These are phyloP conservation scores for Hystrix brachyura DNA, from an alignment of 2,113 vertebrate species.

Conservation along the genomic window DNA sequence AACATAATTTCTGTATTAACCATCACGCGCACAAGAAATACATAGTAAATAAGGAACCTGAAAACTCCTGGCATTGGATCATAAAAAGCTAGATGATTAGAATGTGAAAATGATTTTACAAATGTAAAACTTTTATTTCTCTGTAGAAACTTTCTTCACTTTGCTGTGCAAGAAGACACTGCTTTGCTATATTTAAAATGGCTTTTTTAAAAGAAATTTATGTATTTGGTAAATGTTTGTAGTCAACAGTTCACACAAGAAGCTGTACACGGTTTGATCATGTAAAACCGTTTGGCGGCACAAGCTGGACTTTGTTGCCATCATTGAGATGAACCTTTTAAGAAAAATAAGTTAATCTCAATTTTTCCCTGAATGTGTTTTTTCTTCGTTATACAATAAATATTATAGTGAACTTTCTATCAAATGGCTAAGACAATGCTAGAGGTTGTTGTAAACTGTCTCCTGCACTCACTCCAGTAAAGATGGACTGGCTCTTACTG, in stretches of 20 bases:
- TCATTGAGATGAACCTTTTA: constrained; percentile 96
- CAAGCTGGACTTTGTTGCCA: constrained; percentile 99
- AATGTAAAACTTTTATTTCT: constrained; percentile 91
- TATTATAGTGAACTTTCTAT: constrained; percentile 99
- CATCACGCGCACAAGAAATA: constrained; percentile 92
- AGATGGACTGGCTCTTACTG: constrained; percentile 99
- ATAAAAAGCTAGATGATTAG: constrained; percentile 88
- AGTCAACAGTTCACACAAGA: constrained; percentile 96
- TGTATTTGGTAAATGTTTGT: constrained; percentile 99
- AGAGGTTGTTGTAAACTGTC: constrained; percentile 99
- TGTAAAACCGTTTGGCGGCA: constrained; percentile 97
- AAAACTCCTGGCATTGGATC: constrained; percentile 88
- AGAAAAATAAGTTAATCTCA: constrained; percentile 96
- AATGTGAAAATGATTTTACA: constrained; percentile 95
- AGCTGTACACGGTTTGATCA: constrained; percentile 96
- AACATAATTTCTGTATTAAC: constrained; percentile 83
- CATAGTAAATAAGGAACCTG: constrained; percentile 92
- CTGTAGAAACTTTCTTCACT: constrained; percentile 96
- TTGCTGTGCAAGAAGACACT: constrained; percentile 98
- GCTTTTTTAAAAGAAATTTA: constrained; percentile 98
- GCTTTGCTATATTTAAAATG: constrained; percentile 97
- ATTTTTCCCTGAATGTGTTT: constrained; percentile 98
- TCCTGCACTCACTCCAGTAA: constrained; percentile 98
- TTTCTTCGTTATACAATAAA: constrained; percentile 99
- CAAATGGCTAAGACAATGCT: constrained; percentile 98